phyloP scores from a whole-genome alignment of 1,140 invertebrate species.

The Triops longicaudatus region DNA sequence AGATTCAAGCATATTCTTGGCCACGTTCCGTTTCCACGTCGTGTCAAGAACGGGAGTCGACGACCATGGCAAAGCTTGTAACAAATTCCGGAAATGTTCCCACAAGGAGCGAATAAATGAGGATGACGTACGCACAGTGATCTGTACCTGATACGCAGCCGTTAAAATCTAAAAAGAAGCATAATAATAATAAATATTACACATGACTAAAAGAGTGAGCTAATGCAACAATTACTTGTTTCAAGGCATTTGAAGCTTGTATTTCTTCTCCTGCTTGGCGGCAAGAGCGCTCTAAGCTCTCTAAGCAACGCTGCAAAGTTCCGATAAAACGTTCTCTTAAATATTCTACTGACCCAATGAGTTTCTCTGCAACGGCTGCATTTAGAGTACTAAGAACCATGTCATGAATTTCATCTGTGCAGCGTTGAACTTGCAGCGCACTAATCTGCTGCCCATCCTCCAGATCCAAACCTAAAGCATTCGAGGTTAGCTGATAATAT shows the following conservation, averaged over 20 bases:
- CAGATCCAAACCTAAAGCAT: neutral
- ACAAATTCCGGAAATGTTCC: constrained; percentile 65
- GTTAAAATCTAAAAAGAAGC: constrained; percentile 53
- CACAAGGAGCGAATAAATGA: constrained; percentile 63
- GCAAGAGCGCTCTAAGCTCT: constrained; percentile 50
- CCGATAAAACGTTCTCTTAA: constrained; percentile 72
- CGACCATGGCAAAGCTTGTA: constrained; percentile 38
- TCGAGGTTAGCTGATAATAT: too few species aligned
- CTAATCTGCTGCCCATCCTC: constrained; percentile 13
- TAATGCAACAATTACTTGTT: constrained; percentile 45
- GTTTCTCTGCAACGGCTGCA: constrained; percentile 67
- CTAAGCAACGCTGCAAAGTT: constrained; percentile 62
- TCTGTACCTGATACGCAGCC: constrained; percentile 71
- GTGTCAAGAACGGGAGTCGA: constrained; percentile 26
- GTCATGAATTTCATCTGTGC: constrained; percentile 66
- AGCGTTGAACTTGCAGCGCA: constrained; percentile 38
- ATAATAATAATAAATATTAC: too few species aligned
- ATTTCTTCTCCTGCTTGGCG: constrained; percentile 37
- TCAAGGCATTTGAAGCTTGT: constrained; percentile 66
- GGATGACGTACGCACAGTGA: constrained; percentile 66
- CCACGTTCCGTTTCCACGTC: constrained; percentile 64
- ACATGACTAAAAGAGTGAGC: neutral
- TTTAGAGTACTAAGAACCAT: constrained; percentile 63
- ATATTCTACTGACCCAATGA: constrained; percentile 64
- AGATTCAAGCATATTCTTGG: constrained; percentile 61